Conservation (phyloP, 2,888 invertebrate species). For the Leucoma salicis region DNA sequence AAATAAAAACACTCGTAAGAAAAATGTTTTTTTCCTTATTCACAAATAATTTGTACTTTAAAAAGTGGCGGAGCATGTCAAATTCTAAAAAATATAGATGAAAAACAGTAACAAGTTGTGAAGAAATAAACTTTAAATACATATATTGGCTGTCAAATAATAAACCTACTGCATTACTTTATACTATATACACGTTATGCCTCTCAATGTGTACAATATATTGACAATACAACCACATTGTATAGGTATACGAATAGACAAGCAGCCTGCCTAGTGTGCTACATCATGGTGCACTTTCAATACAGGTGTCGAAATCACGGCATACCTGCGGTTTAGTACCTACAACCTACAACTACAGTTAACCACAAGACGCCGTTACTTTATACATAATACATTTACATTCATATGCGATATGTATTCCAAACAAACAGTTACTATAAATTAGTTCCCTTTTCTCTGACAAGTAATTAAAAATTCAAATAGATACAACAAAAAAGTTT, state of each 20-base stretch:
- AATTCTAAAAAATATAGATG: too few species aligned
- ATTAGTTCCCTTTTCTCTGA: background rate
- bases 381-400: background rate
- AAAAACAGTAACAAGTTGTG: too few species aligned
- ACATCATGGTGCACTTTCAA: constrained; percentile 39
- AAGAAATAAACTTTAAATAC: too few species aligned
- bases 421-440: background rate
- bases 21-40: too few species aligned
- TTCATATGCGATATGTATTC: background rate
- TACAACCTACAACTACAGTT: constrained; percentile 15
- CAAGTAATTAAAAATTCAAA: background rate
- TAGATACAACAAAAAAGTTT: background rate
- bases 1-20: too few species aligned
- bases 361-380: constrained; percentile 31
- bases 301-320: constrained; percentile 48
- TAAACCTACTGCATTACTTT: too few species aligned
- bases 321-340: constrained; percentile 35
- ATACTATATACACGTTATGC: too few species aligned
- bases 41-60: too few species aligned
- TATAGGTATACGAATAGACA: constrained; percentile 8
- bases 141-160: too few species aligned
- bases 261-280: constrained; percentile 8
- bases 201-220: background rate
- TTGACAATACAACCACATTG: constrained; percentile 2
- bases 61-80: too few species aligned